Conservation (phyloP, 2,113 vertebrate genomes). For the Himantopus leucocephalus region DNA sequence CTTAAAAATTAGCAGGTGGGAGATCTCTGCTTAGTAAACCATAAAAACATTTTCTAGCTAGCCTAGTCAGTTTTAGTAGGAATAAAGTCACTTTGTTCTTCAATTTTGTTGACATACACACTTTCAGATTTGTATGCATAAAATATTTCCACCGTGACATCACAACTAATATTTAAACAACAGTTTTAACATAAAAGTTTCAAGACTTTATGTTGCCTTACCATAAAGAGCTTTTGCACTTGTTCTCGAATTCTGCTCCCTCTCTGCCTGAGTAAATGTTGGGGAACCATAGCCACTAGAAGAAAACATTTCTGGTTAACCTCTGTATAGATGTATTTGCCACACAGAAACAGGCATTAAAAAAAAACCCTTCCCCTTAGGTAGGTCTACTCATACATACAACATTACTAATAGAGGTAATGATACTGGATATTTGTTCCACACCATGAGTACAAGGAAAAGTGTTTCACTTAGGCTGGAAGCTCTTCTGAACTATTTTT, state of each 20-base stretch:
- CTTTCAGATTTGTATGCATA: background rate
- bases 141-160: background rate
- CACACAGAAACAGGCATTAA: background rate
- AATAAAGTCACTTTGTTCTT: background rate
- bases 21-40: background rate
- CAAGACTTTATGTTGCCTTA: conserved; percentile 24
- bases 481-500: background rate
- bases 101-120: background rate
- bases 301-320: conserved; percentile 37
- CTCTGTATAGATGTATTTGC: background rate
- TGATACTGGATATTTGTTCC: background rate
- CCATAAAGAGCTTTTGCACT: conserved; percentile 82
- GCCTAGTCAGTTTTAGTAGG: background rate
- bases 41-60: background rate
- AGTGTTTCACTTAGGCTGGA: background rate
- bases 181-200: background rate
- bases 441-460: background rate
- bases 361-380: fast-evolving
- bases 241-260: conserved; percentile 72
- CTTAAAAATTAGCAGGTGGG: background rate
- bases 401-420: background rate
- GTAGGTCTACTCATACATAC: background rate
- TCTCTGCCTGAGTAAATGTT: conserved; percentile 67
- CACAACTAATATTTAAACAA: background rate
- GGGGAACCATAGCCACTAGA: conserved; percentile 79